Conservation (phyloP, 2,113 vertebrate species). For the Pantherophis guttatus region DNA sequence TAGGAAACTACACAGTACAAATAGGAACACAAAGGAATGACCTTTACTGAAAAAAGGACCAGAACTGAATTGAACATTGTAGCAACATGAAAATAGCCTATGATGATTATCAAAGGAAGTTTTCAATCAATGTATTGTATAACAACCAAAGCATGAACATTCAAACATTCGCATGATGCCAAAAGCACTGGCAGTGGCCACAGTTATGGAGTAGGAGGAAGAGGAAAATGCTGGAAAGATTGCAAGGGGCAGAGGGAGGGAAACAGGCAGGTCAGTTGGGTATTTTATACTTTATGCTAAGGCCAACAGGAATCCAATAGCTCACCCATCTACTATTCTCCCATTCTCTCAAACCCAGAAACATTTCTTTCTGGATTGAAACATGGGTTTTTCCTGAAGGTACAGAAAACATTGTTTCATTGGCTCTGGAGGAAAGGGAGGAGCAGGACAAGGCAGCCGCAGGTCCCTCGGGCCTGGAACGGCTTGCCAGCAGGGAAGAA, state of each 20-base stretch:
- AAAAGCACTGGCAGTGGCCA: background rate
- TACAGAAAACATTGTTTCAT: background rate
- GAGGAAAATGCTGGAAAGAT: background rate
- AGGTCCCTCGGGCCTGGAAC: too few species aligned
- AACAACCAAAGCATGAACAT: background rate
- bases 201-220: background rate
- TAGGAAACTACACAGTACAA: background rate
- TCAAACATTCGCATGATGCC: background rate
- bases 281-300: background rate
- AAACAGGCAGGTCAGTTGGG: background rate
- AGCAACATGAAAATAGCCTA: background rate
- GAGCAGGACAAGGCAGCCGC: too few species aligned
- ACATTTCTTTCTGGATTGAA: background rate
- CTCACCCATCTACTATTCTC: background rate
- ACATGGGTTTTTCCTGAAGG: background rate
- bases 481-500: too few species aligned
- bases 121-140: background rate
- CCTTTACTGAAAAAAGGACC: too few species aligned
- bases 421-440: too few species aligned
- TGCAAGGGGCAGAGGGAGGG: background rate
- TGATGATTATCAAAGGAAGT: background rate
- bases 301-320: background rate
- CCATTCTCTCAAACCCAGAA: background rate
- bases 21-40: background rate
- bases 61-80: background rate